phyloP scores from a whole-genome alignment of 2,113 vertebrate genomes.

The Rutilus rutilus region DNA sequence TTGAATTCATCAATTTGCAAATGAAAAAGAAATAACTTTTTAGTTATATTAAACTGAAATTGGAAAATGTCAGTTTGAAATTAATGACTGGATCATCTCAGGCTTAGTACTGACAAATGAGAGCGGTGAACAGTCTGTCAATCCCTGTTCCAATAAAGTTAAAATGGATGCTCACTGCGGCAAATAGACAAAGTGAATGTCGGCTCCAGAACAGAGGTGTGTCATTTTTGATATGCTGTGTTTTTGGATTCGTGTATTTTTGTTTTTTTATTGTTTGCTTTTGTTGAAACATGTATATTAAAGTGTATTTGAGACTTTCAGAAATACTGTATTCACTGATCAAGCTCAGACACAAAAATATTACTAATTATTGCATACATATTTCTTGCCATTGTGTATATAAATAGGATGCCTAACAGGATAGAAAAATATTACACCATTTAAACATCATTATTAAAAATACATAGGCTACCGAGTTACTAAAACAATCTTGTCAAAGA shows the following conservation, averaged over 20 bases:
- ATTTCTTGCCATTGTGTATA: neutral
- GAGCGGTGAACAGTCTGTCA: slow-evolving; percentile 31
- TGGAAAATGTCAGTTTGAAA: slow-evolving; percentile 47
- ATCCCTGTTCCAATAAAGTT: slow-evolving; percentile 40
- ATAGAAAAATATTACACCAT: neutral
- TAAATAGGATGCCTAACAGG: neutral
- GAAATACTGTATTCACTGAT: neutral
- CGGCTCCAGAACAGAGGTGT: neutral
- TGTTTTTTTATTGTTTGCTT: too few relatives aligned
- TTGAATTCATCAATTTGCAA: slow-evolving; percentile 22
- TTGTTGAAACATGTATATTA: neutral
- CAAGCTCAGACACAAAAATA: neutral
- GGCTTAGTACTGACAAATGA: slow-evolving; percentile 49
- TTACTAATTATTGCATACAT: neutral
- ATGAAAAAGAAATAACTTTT: slow-evolving; percentile 30
- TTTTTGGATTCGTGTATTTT: neutral
- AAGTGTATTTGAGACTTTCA: neutral
- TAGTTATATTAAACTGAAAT: slow-evolving; percentile 40
- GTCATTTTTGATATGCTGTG: neutral
- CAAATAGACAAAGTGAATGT: slow-evolving; percentile 12
- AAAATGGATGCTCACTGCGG: slow-evolving; percentile 29
- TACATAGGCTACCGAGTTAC: too few relatives aligned
- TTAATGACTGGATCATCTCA: slow-evolving; percentile 36
- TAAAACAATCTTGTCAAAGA: too few relatives aligned
- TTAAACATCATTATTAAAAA: too few relatives aligned